Conservation (phyloP, 2,113 vertebrate genomes). For the Gadus macrocephalus region DNA sequence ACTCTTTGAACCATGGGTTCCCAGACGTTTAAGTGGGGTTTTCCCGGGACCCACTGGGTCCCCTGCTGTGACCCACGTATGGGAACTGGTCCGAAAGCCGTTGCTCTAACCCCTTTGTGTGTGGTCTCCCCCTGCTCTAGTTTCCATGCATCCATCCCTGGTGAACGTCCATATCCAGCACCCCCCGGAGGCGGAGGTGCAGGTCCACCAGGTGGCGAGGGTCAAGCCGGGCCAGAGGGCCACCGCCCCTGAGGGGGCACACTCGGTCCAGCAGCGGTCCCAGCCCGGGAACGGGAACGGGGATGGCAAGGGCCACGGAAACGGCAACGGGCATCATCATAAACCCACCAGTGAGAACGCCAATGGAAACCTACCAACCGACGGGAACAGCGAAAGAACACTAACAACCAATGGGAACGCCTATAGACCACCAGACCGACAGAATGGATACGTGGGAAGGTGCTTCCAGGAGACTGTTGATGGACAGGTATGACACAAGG, state of each 20-base stretch:
- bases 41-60: too few relatives aligned
- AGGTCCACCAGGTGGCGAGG: slow-evolving; percentile 75
- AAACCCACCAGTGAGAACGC: slow-evolving; percentile 36
- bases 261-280: neutral
- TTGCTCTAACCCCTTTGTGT: too few relatives aligned
- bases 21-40: too few relatives aligned
- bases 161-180: slow-evolving; percentile 79
- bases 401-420: neutral
- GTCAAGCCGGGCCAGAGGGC: slow-evolving; percentile 64
- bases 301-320: slow-evolving; percentile 8
- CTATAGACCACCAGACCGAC: slow-evolving; percentile 42
- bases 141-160: slow-evolving; percentile 71
- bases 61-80: too few relatives aligned
- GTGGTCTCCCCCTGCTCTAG: slow-evolving; percentile 47
- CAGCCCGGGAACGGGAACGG: slow-evolving; percentile 33
- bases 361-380: slow-evolving; percentile 50
- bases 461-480: slow-evolving; percentile 85
- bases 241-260: slow-evolving; percentile 13
- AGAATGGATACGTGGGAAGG: slow-evolving; percentile 73
- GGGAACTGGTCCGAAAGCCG: too few relatives aligned
- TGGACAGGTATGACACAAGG: slow-evolving; percentile 77
- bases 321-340: slow-evolving; percentile 36
- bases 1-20: slow-evolving; percentile 20
- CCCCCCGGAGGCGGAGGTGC: slow-evolving; percentile 70
- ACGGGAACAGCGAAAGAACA: slow-evolving; percentile 19